phyloP scores from a whole-genome alignment of 2,888 invertebrate genomes.

The Ametastegia equiseti region DNA sequence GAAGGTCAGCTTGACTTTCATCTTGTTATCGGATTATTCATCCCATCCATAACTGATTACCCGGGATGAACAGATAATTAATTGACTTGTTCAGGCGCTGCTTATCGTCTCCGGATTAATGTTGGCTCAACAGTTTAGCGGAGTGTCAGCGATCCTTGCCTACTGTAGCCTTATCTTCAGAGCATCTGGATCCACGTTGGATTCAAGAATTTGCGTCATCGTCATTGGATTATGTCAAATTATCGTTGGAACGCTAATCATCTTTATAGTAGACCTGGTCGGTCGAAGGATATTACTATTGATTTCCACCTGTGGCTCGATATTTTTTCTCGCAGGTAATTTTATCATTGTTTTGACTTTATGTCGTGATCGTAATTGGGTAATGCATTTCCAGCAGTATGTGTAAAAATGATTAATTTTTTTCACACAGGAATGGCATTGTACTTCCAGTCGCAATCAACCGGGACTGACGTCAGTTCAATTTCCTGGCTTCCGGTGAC shows the following conservation, averaged over 20 bases:
- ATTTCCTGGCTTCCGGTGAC: conserved; percentile 44
- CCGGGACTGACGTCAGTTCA: not conserved
- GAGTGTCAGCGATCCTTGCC: conserved; percentile 34
- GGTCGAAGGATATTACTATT: conserved; percentile 54
- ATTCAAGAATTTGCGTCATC: conserved; percentile 2
- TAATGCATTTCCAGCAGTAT: not conserved
- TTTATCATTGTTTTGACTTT: too few species aligned
- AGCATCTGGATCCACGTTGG: not conserved
- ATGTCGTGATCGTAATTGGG: not conserved
- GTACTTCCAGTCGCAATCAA: not conserved
- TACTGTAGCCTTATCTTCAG: conserved; percentile 41
- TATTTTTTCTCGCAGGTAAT: conserved; percentile 25
- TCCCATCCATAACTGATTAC: not conserved
- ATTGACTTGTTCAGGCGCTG: conserved; percentile 16
- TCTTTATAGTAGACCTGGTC: conserved; percentile 45
- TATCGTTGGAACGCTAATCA: not conserved
- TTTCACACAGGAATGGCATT: conserved; percentile 18
- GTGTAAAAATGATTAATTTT: not conserved
- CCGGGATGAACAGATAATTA: not conserved
- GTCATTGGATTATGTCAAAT: conserved; percentile 38
- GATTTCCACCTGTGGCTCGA: conserved; percentile 18
- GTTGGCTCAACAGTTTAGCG: conserved; percentile 53
- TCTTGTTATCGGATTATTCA: not conserved
- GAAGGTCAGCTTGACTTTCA: conserved; percentile 19
- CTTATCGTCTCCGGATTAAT: conserved; percentile 46